These are phyloP conservation scores for Ctenomys sociabilis DNA, from an alignment of 2,113 vertebrate genomes.

Conservation along the genomic window DNA sequence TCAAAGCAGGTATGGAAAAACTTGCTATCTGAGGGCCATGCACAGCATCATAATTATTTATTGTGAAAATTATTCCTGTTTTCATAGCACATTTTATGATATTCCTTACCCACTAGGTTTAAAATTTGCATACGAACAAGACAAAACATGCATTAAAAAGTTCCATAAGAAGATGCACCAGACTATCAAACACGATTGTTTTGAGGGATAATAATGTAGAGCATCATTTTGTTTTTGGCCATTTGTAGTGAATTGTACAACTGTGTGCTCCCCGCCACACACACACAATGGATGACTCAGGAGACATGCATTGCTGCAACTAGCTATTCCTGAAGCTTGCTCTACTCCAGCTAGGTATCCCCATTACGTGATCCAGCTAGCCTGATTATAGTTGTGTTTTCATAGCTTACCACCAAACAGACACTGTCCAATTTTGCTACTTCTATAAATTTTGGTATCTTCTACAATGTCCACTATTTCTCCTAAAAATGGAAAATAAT, in stretches of 20 bases:
- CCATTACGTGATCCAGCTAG: background rate
- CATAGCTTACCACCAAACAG: background rate
- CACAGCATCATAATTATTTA: background rate
- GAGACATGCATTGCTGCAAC: conserved; percentile 34
- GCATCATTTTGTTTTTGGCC: conserved; percentile 19
- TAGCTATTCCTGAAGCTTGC: conserved; percentile 11
- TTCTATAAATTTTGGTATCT: background rate
- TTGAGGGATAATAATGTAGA: background rate
- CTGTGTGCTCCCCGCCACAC: background rate
- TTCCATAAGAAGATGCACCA: background rate
- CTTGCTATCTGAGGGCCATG: background rate
- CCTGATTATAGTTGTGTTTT: conserved; percentile 13
- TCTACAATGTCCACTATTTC: background rate
- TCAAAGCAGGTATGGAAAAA: background rate
- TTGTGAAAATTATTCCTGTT: background rate
- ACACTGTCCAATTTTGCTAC: conserved; percentile 22
- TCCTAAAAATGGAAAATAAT: background rate
- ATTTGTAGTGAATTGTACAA: background rate
- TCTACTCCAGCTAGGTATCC: conserved; percentile 10
- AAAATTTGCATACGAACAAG: background rate
- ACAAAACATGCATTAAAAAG: background rate
- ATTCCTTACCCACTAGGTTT: background rate
- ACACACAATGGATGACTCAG: background rate
- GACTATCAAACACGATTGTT: conserved; percentile 12
- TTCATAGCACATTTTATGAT: background rate